Evolutionary conservation across 2,113 vertebrate species (phyloP).

Genomic region (Corythoichthys haematopterus): DNA sequence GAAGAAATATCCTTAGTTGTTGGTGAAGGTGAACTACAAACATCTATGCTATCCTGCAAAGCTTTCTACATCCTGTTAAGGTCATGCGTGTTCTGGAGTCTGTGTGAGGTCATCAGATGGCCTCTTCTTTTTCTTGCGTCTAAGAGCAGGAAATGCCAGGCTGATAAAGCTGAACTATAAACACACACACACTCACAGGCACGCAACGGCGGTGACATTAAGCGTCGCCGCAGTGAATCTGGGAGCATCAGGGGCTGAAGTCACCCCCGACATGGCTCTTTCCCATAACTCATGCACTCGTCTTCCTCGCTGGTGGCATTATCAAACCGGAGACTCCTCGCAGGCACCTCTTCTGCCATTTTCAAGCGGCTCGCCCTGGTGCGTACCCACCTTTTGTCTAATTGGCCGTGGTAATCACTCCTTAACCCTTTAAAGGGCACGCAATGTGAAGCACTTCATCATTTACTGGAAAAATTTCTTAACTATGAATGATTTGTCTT

Average conservation of each 20-base stretch:
- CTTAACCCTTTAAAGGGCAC: slow-evolving; percentile 8
- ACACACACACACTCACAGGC: background rate
- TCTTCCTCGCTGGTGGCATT: slow-evolving; percentile 3
- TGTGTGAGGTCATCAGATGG: slow-evolving; percentile 7
- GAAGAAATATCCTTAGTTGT: background rate
- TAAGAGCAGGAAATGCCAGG: slow-evolving; percentile 7
- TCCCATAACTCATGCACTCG: slow-evolving; percentile 4
- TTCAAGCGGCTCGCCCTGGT: background rate
- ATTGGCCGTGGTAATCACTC: slow-evolving; percentile 10
- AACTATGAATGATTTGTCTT: background rate
- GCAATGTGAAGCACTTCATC: background rate
- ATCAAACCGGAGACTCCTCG: slow-evolving; percentile 3
- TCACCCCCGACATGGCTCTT: background rate
- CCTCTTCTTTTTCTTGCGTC: background rate
- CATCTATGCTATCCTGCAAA: background rate
- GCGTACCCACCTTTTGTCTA: slow-evolving; percentile 4
- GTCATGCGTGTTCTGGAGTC: background rate
- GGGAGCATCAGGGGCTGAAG: slow-evolving; percentile 6
- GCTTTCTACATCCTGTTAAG: background rate
- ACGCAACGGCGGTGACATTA: slow-evolving; percentile 4
- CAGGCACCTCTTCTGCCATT: slow-evolving; percentile 1
- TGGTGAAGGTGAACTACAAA: background rate
- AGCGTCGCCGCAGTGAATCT: slow-evolving; percentile 4
- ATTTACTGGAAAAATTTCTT: background rate
- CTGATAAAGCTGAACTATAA: slow-evolving; percentile 1